phyloP scores from a whole-genome alignment of 2,113 vertebrate genomes.

The Pachyramphus minor region DNA sequence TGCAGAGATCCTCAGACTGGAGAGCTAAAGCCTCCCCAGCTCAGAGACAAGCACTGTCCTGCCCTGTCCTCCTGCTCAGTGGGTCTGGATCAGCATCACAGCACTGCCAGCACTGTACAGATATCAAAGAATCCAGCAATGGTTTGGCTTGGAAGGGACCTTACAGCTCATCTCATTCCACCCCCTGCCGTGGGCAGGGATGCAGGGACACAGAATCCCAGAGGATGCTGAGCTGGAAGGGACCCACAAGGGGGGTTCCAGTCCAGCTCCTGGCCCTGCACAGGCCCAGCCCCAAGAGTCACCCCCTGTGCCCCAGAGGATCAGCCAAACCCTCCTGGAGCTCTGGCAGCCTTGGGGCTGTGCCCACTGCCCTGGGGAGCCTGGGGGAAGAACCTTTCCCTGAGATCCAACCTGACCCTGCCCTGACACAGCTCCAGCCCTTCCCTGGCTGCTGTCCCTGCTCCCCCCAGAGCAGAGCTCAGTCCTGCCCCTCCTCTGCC shows the following conservation, averaged over 20 bases:
- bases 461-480: background rate
- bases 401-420: background rate
- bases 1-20: accelerated
- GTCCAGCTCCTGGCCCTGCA: background rate
- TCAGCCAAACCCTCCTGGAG: background rate
- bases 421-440: background rate
- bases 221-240: background rate
- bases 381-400: background rate
- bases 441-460: background rate
- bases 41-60: background rate
- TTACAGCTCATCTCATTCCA: background rate
- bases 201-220: background rate
- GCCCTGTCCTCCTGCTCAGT: background rate
- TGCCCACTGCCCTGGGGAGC: background rate
- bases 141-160: background rate
- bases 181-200: background rate
- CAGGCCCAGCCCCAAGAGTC: background rate
- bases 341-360: background rate
- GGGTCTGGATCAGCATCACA: background rate
- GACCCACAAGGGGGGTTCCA: background rate
- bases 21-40: background rate
- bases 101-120: accelerated
- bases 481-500: background rate
- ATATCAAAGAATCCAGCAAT: background rate
- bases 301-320: background rate